A percentile compares a stretch with the other conserved stretches of the same genome.
Conservation (phyloP, 2,113 vertebrate species). For the Mesocricetus auratus region DNA sequence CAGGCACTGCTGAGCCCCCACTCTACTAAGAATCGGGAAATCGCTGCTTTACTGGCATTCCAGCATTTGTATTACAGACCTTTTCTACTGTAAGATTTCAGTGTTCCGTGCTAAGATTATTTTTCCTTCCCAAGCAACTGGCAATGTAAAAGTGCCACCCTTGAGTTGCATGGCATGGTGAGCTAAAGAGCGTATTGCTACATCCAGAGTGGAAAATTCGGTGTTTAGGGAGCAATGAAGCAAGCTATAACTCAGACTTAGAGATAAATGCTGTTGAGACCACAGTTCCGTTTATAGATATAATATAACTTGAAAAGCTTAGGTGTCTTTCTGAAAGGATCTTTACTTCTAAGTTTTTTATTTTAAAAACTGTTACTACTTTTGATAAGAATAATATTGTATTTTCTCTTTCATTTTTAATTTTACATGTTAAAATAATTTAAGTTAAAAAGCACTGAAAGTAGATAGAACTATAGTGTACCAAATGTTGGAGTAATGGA, state of each 20-base stretch:
- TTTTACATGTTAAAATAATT: conserved; percentile 42
- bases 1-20: conserved; percentile 74
- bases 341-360: conserved; percentile 61
- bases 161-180: conserved; percentile 60
- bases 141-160: conserved; percentile 51
- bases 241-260: conserved; percentile 16
- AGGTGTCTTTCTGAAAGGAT: conserved; percentile 13
- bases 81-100: conserved; percentile 78
- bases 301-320: conserved; percentile 67
- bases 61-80: conserved; percentile 82
- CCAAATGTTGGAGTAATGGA: neutral
- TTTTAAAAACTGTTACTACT: conserved; percentile 44
- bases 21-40: conserved; percentile 85
- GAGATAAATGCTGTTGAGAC: conserved; percentile 56
- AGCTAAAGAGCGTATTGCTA: conserved; percentile 73
- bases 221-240: conserved; percentile 66
- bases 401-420: conserved; percentile 27
- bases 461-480: neutral
- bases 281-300: conserved; percentile 48
- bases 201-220: conserved; percentile 68
- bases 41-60: conserved; percentile 79
- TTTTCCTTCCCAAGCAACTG: conserved; percentile 68
- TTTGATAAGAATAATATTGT: conserved; percentile 28
- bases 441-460: conserved; percentile 36
- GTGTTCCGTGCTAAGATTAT: conserved; percentile 66